phyloP scores from a whole-genome alignment of 2,888 invertebrate species.

The Stenodera caucasica region DNA sequence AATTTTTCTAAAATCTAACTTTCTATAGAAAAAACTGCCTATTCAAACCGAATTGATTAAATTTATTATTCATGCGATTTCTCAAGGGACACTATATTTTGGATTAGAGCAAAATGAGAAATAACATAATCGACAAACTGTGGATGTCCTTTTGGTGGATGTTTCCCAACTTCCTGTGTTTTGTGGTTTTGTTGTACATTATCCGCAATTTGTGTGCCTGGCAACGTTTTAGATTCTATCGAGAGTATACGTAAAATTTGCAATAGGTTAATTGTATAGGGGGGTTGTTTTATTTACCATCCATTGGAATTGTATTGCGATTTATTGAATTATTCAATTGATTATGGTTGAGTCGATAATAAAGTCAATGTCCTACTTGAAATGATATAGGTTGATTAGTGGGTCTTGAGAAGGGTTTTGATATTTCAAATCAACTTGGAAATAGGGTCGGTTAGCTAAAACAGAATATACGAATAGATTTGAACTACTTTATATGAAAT shows the following conservation, averaged over 20 bases:
- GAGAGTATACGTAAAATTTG: background rate
- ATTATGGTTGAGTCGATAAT: background rate
- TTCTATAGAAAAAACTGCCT: too few relatives aligned
- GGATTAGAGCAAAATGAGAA: background rate
- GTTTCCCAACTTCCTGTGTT: background rate
- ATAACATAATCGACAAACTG: background rate
- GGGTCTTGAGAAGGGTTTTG: background rate
- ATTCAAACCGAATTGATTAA: background rate
- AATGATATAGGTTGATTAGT: background rate
- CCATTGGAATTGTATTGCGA: background rate
- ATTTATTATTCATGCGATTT: background rate
- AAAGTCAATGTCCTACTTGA: background rate
- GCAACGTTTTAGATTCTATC: background rate
- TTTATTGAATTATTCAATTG: background rate
- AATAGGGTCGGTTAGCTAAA: too few relatives aligned
- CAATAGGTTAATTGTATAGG: background rate
- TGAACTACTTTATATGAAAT: background rate
- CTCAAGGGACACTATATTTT: background rate
- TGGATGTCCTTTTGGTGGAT: background rate
- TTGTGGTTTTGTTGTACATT: background rate
- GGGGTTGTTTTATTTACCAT: background rate
- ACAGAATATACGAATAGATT: background rate
- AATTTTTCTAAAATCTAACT: too few relatives aligned
- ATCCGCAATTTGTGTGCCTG: background rate
- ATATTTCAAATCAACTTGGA: background rate